Conservation (phyloP, 1,140 invertebrate species). For the Drosophila lacertosa region DNA sequence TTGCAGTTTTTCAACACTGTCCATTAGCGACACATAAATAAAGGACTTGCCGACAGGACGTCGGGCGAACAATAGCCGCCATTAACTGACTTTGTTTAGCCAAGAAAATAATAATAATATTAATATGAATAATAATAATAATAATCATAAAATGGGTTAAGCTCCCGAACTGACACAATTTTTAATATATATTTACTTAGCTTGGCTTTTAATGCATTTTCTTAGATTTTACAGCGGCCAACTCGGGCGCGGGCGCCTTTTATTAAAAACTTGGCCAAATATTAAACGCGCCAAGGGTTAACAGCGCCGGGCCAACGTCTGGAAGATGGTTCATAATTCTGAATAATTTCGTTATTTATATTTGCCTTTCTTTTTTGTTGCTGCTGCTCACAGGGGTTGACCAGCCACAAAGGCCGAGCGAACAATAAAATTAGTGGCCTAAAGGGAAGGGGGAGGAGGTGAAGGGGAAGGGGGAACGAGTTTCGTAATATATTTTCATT, state of each 20-base stretch:
- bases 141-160: constrained; percentile 72
- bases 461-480: too few relatives aligned
- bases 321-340: constrained; percentile 68
- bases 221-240: constrained; percentile 54
- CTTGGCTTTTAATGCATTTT: constrained; percentile 66
- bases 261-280: constrained; percentile 70
- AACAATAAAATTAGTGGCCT: constrained; percentile 63
- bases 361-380: constrained; percentile 41
- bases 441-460: background rate
- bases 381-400: constrained; percentile 5
- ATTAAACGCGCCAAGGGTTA: constrained; percentile 67
- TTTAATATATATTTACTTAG: constrained; percentile 76
- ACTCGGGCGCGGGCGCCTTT: background rate
- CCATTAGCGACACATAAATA: constrained; percentile 74
- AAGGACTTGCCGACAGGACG: constrained; percentile 35
- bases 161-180: constrained; percentile 59
- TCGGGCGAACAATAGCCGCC: constrained; percentile 31
- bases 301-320: constrained; percentile 14
- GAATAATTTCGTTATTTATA: constrained; percentile 78
- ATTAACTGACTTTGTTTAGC: constrained; percentile 74
- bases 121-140: constrained; percentile 62
- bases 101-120: constrained; percentile 63
- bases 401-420: constrained; percentile 51
- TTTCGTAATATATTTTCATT: constrained; percentile 78
- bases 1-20: constrained; percentile 58